These are phyloP conservation scores for Gymnopithys bicolor DNA, from an alignment of 2,797 vertebrate species.

Conservation along the genomic window DNA sequence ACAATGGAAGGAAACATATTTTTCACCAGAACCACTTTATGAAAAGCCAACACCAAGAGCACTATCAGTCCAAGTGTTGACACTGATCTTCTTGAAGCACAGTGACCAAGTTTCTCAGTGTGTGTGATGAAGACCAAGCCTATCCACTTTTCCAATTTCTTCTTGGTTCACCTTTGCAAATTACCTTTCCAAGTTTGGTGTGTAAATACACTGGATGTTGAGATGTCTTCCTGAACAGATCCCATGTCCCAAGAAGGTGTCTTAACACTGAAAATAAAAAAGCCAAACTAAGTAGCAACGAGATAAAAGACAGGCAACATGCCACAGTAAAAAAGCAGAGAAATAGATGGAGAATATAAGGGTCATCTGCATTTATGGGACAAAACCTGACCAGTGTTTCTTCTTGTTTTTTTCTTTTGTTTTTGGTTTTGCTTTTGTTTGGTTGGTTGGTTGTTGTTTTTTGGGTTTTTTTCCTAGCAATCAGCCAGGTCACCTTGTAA, in stretches of 20 bases:
- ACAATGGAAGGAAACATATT: not conserved
- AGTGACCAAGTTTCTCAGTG: not conserved
- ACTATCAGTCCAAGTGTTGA: not conserved
- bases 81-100: rapidly evolving
- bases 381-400: not conserved
- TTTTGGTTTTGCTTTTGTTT: too few species aligned
- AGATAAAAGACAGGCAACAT: not conserved
- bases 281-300: not conserved
- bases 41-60: not conserved
- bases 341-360: not conserved
- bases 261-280: not conserved
- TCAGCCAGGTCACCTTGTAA: not conserved
- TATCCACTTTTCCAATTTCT: not conserved
- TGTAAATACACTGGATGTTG: not conserved
- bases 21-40: not conserved
- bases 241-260: not conserved
- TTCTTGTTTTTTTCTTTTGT: not conserved
- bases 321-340: rapidly evolving
- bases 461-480: not conserved
- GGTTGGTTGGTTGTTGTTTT: too few species aligned
- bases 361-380: not conserved
- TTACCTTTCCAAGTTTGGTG: not conserved
- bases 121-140: not conserved
- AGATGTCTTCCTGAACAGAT: not conserved
- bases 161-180: not conserved